Base-by-base conservation (phyloP, 2,797 vertebrate genomes). In the Propithecus perrieri region DNA sequence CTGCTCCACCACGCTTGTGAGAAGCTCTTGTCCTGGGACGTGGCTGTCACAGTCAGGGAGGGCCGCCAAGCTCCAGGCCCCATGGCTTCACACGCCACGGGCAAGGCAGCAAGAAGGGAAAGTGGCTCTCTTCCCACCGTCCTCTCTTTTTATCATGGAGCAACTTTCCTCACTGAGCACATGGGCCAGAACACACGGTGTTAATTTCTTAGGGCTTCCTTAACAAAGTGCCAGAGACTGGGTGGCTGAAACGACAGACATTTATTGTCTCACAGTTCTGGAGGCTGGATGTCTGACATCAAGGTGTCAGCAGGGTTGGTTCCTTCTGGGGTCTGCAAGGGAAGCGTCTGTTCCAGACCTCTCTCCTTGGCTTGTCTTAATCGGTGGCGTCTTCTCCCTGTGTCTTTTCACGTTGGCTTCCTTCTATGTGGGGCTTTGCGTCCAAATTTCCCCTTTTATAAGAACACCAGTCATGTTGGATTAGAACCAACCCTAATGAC, bases 1-100 rank as follows among this genome's bases (percentile, higher is more conserved):
- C n/a, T 38, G 3, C 33, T 61, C 69, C 2, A 2, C 3, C 2
- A 10, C 24, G 18, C 46, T 72, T 15, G 4, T 10, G 11, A 87
- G 71, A 86, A 33, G 30, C 4, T n/a, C 65, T n/a, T 43, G 46
- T 65, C 8, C 43, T 15, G 17, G 57, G n/a, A 30, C 12, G 0
- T 7, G 5, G 35, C 87, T 50, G 30, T 8, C 14, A 53, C 20
- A 43, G 46, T 12, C 28, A 18, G 30, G 28, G 63, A 46, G 12
- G 15, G 67, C 26, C 24, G 48, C 75, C 55, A 8, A 53, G 33
- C 5, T 74, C 55, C 20, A 3, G 22, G 55, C 55, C 55, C 55
- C 55, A 24, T 0, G 18, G 22, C 15, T 46, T 61, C 38, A 33
- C 17, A 0, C 4, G 15, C 13, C n/a, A 0, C 1, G 3, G 18